Evolutionary conservation across 2,888 invertebrate species (phyloP).

Genomic region (Diarsia mendica): DNA sequence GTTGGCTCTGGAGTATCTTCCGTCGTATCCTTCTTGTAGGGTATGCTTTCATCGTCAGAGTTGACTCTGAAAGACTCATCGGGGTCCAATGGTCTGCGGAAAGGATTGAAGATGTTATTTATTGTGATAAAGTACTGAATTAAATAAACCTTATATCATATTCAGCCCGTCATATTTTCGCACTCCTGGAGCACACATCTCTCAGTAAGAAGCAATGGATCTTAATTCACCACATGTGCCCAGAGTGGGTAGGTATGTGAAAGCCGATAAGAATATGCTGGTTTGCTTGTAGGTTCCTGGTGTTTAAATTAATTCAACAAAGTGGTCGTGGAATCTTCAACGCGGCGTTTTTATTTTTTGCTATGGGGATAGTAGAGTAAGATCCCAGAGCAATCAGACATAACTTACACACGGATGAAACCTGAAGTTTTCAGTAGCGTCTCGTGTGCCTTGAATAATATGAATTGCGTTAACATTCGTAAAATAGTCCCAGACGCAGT

Average conservation of each 20-base stretch:
- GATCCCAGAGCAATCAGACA: too few relatives aligned
- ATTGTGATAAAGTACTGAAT: background rate
- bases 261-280: background rate
- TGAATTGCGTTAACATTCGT: too few relatives aligned
- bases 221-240: background rate
- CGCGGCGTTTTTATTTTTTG: background rate
- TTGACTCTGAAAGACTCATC: constrained; percentile 86
- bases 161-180: background rate
- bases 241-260: background rate
- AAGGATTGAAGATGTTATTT: constrained; percentile 1
- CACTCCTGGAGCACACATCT: background rate
- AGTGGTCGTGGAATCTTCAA: background rate
- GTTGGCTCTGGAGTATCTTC: constrained; percentile 85
- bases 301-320: background rate
- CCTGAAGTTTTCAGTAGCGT: too few relatives aligned
- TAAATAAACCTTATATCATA: background rate
- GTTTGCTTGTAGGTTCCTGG: background rate
- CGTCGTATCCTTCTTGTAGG: constrained; percentile 85
- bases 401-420: too few relatives aligned
- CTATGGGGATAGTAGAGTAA: too few relatives aligned
- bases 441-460: too few relatives aligned
- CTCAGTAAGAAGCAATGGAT: background rate
- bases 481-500: too few relatives aligned
- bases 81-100: constrained; percentile 80
- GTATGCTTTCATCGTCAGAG: constrained; percentile 87